Base-by-base conservation (phyloP, 1,140 invertebrate genomes). In the Drosophila arawakana region DNA sequence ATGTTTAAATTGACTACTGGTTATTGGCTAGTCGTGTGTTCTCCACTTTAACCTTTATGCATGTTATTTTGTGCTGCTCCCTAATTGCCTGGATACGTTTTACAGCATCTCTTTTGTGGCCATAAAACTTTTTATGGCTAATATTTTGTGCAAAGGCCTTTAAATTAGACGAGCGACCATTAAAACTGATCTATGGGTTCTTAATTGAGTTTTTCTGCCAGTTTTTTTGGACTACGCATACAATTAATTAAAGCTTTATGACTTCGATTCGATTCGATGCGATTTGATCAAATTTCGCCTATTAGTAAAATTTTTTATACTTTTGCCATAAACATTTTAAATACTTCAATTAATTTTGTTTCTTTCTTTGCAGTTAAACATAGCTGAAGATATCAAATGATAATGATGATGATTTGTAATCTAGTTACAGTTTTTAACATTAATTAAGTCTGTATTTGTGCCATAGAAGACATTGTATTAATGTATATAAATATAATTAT, bases 121-220 rank as follows among this genome's bases (percentile, higher is more conserved):
- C 73, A 76, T 76, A 76, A 73, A 81, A 75, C 46, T 84, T 83
- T 78, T 83, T 69, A 83, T 59, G 81, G 52, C 76, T 76, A 73
- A 73, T 69, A 69, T 73, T 73, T 39, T 9, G 62, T 47, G 44
- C 9, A 25, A 39, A 76, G 66, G 67, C 41, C 59, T 76, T 77
- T 81, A 84, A 81, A 85, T 85, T 77, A 84, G 73, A 59, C 65
- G 59, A 70, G 69, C 68, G 69, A 66, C 72, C 65, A 71, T 83
- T 70, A 77, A 85, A 77, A 70, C 57, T 77, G 65, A 83, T 83
- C 72, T 80, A 81, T 83, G 58, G 43, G 52, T 70, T 41, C 62
- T 58, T 80, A 74, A 85, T 81, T 73, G 65, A 47, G 47, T 59
- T 30, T 44, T 60, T 52, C n/a, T 30, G 4, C 25, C 4, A 1